A percentile compares a stretch with the other conserved stretches of the same genome.
These are phyloP conservation scores for Ameiurus melas DNA, from an alignment of 2,113 vertebrate species.

Conservation along the genomic window DNA sequence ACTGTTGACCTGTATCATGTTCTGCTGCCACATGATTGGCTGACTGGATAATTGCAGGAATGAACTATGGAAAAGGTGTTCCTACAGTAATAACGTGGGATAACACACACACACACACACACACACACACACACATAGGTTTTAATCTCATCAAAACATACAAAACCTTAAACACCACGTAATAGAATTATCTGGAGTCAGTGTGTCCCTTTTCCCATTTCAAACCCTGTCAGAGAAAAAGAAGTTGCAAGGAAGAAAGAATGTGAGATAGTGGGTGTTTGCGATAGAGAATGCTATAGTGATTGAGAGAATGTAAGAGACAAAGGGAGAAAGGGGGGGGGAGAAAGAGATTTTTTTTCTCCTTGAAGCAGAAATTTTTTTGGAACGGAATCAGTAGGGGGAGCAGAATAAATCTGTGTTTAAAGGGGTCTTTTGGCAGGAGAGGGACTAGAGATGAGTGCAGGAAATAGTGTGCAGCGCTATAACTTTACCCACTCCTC, in stretches of 20 bases:
- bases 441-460: constrained; percentile 21
- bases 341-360: background rate
- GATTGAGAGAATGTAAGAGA: background rate
- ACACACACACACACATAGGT: background rate
- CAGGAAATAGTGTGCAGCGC: constrained; percentile 30
- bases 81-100: background rate
- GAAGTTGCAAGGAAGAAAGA: background rate
- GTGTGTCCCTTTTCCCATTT: background rate
- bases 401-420: constrained; percentile 45
- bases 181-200: background rate
- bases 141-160: background rate
- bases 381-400: constrained; percentile 18
- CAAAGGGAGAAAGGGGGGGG: background rate
- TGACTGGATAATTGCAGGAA: background rate
- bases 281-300: background rate
- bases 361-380: constrained; percentile 9
- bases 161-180: background rate
- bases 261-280: constrained; percentile 1
- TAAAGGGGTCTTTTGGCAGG: constrained; percentile 24
- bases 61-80: background rate
- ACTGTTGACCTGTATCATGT: background rate
- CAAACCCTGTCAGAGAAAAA: constrained; percentile 19
- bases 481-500: constrained; percentile 33
- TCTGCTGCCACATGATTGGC: background rate
- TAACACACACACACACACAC: background rate